phyloP scores from a whole-genome alignment of 2,888 invertebrate genomes.

The Scaptomyza cyrtandrae region DNA sequence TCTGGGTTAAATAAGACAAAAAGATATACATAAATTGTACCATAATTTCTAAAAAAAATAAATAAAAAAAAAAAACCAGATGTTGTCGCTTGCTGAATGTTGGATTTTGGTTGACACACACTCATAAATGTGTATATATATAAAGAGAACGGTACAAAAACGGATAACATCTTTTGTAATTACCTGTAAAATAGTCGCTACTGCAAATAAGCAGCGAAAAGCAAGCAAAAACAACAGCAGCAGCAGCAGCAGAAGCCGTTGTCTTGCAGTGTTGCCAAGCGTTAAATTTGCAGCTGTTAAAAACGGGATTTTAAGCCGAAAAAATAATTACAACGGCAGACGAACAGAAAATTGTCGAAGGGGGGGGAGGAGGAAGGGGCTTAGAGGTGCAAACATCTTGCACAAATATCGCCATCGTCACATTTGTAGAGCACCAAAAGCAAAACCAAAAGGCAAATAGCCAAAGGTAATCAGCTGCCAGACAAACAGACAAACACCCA shows the following conservation, averaged over 20 bases:
- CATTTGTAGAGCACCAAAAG: conserved; percentile 22
- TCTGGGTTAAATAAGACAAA: background rate
- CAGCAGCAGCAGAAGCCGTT: conserved; percentile 30
- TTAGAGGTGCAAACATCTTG: conserved; percentile 47
- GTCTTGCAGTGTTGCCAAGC: conserved; percentile 40
- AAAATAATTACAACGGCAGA: conserved; percentile 7
- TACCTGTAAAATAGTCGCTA: conserved; percentile 43
- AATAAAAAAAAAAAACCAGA: background rate
- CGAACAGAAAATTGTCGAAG: background rate
- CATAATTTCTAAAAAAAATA: background rate
- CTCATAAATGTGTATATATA: conserved; percentile 23
- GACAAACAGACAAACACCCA: conserved; percentile 22
- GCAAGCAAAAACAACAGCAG: conserved; percentile 16
- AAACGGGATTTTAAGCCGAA: conserved; percentile 49
- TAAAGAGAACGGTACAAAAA: conserved; percentile 4
- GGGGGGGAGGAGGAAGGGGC: background rate
- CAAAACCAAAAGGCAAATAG: conserved; percentile 55
- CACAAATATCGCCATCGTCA: conserved; percentile 18
- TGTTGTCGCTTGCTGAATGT: conserved; percentile 13
- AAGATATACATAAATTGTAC: background rate
- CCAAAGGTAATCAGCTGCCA: conserved; percentile 67
- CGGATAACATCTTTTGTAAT: conserved; percentile 67
- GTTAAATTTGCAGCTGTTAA: conserved; percentile 68
- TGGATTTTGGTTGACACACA: conserved; percentile 47
- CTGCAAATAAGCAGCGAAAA: conserved; percentile 31